A percentile compares a stretch with the other conserved stretches of the same genome.
These are phyloP conservation scores for Phaethon lepturus DNA, from an alignment of 2,113 vertebrate genomes.

Conservation along the genomic window DNA sequence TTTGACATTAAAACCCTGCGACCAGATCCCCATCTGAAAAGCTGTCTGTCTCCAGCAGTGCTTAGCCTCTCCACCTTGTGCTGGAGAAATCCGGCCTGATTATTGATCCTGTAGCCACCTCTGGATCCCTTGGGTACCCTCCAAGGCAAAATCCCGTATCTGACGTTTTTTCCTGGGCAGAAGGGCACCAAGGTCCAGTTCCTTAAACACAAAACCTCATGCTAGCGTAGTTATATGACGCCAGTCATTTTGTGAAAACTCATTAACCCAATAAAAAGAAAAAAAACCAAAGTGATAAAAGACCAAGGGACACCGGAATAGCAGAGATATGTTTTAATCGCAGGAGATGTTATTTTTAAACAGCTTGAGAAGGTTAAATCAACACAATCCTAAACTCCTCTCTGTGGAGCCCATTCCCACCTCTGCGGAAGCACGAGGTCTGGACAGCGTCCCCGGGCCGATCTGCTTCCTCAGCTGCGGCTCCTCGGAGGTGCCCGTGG, in stretches of 20 bases:
- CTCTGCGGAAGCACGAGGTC: background rate
- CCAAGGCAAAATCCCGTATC: background rate
- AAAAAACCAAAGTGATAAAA: background rate
- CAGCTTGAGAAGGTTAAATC: slow-evolving; percentile 51
- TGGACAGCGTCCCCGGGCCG: background rate
- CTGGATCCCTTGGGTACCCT: background rate
- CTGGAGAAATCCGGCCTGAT: background rate
- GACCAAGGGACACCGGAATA: background rate
- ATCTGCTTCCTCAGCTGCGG: background rate
- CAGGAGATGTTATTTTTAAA: slow-evolving; percentile 55
- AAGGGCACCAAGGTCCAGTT: background rate
- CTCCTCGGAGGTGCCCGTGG: background rate
- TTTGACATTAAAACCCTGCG: background rate
- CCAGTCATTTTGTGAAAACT: background rate
- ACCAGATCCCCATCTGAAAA: background rate
- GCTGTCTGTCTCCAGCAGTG: background rate
- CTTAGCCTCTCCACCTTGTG: background rate
- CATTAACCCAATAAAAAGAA: background rate
- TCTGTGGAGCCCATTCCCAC: background rate
- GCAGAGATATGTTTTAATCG: slow-evolving; percentile 21
- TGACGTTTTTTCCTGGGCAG: background rate
- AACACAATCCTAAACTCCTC: slow-evolving; percentile 32
- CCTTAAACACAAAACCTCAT: background rate
- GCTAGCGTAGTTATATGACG: background rate
- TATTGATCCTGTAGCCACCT: background rate